Conservation (phyloP, 2,888 invertebrate species). For the Sinotaia quadrata region DNA sequence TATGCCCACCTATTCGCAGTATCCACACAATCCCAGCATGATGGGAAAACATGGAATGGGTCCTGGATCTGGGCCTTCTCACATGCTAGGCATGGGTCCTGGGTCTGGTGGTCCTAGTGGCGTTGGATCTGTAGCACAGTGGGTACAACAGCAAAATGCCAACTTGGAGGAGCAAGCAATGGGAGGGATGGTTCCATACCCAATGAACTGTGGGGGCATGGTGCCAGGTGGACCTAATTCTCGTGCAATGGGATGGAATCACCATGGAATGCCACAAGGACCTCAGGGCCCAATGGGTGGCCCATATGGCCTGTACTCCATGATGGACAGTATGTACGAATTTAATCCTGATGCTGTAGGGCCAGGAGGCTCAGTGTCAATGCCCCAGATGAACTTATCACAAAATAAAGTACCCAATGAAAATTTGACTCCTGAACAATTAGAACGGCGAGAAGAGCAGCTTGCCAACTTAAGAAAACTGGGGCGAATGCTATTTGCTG, state of each 20-base stretch:
- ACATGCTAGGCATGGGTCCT: conserved; percentile 30
- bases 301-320: conserved; percentile 26
- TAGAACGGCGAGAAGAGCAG: conserved; percentile 93
- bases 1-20: not conserved
- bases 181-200: conserved; percentile 45
- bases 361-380: conserved; percentile 30
- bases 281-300: conserved; percentile 7
- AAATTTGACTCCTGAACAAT: conserved; percentile 95
- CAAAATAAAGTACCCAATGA: conserved; percentile 76
- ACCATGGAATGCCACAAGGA: conserved; percentile 24
- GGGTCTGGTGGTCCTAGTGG: conserved; percentile 39
- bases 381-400: conserved; percentile 51
- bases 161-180: conserved; percentile 60
- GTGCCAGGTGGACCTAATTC: conserved; percentile 36
- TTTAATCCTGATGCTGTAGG: conserved; percentile 27
- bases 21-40: conserved; percentile 34
- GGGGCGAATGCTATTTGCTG: conserved; percentile 87
- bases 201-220: conserved; percentile 38
- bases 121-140: conserved; percentile 62
- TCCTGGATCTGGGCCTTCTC: conserved; percentile 26
- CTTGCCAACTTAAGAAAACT: conserved; percentile 83
- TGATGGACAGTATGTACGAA: conserved; percentile 32
- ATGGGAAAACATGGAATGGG: conserved; percentile 49
- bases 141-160: conserved; percentile 69
- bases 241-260: conserved; percentile 42